These are phyloP conservation scores for Nasonia giraulti DNA, from an alignment of 1,140 invertebrate genomes.

Conservation along the genomic window DNA sequence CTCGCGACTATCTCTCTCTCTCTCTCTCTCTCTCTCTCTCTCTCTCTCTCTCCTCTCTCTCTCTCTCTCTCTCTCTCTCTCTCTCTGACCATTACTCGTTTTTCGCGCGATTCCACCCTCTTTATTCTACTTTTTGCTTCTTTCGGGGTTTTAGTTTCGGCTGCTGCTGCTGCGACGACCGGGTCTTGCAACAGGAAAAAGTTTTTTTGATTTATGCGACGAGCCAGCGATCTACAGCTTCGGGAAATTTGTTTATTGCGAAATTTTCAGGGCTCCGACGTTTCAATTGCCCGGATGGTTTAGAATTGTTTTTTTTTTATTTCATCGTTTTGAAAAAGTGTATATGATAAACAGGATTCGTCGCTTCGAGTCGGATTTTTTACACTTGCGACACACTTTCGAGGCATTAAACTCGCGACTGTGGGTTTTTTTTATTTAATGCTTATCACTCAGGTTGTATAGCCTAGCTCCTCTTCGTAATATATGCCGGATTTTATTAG, in stretches of 20 bases:
- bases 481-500: slow-evolving; percentile 1
- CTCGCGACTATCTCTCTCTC: background rate
- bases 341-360: too few relatives aligned
- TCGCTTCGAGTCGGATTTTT: background rate
- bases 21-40: background rate
- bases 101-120: background rate
- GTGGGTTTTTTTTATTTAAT: background rate
- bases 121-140: background rate
- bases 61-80: background rate
- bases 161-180: background rate
- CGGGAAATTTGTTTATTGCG: slow-evolving; percentile 27
- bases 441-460: background rate
- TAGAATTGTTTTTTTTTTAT: background rate
- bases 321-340: background rate
- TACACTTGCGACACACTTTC: background rate
- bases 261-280: background rate
- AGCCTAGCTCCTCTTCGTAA: background rate
- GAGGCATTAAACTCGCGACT: background rate
- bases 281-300: background rate
- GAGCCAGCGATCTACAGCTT: slow-evolving; percentile 12
- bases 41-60: background rate
- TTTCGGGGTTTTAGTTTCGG: slow-evolving; percentile 22
- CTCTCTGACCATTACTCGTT: slow-evolving; percentile 26
- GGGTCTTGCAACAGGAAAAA: background rate
- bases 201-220: slow-evolving; percentile 22